A percentile compares a stretch with the other conserved stretches of the same genome.
Conservation (phyloP, 92 coral and sea anemone species). For the Plumapathes pennacea region DNA sequence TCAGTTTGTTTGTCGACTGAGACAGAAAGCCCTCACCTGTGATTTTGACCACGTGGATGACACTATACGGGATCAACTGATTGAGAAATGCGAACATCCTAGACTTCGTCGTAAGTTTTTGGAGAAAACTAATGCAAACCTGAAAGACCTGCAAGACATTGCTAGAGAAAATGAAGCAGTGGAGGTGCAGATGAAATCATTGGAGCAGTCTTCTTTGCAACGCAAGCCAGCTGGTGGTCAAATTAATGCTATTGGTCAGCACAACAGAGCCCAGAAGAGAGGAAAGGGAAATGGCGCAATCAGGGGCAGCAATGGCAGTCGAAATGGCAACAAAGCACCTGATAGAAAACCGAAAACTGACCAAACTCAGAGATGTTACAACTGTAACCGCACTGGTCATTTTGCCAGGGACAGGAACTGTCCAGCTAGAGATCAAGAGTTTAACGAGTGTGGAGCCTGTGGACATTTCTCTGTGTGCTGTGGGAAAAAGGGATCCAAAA, state of each 20-base stretch:
- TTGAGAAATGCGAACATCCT: conserved; percentile 32
- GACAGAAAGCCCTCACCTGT: conserved; percentile 40
- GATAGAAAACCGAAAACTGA: background rate
- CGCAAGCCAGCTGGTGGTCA: no score
- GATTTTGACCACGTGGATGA: conserved; percentile 41
- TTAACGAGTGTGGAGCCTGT: conserved; percentile 2
- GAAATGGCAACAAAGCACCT: background rate
- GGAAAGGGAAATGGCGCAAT: conserved; percentile 3
- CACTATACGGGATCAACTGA: conserved; percentile 50
- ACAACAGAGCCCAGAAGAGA: background rate
- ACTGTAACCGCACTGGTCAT: conserved; percentile 27
- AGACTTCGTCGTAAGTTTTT: conserved; percentile 47
- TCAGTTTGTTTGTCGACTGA: conserved; percentile 35
- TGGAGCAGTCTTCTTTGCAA: no score
- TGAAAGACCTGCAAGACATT: conserved; percentile 41
- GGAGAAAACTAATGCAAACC: conserved; percentile 29
- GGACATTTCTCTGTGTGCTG: conserved; percentile 19
- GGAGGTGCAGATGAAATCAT: no score
- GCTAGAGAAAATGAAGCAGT: conserved; percentile 55
- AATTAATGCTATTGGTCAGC: no score
- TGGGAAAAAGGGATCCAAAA: conserved; percentile 9
- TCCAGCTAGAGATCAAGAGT: conserved; percentile 6
- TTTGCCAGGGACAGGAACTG: conserved; percentile 22
- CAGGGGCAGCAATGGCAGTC: background rate
- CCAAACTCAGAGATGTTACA: conserved; percentile 19